These are phyloP conservation scores for Balanococcus diminutus DNA, from an alignment of 2,888 invertebrate species.

Conservation along the genomic window DNA sequence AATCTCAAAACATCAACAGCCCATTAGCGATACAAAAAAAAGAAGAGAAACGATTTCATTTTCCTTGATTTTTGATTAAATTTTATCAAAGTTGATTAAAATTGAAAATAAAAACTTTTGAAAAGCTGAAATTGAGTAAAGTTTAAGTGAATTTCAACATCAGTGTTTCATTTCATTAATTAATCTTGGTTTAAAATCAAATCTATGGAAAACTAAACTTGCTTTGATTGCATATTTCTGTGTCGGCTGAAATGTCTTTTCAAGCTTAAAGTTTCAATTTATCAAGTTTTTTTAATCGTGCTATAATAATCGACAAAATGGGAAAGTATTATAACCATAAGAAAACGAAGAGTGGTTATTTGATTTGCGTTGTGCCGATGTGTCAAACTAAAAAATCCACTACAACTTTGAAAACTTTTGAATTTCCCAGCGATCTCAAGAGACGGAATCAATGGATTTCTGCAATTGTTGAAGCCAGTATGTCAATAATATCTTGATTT, in stretches of 20 bases:
- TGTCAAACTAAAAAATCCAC: conserved; percentile 47
- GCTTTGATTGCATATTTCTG: neutral
- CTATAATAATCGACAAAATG: neutral
- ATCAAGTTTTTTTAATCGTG: neutral
- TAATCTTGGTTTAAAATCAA: neutral
- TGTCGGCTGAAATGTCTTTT: neutral
- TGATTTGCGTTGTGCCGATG: conserved; percentile 41
- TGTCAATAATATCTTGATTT: neutral
- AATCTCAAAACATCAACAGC: neutral
- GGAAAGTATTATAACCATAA: neutral
- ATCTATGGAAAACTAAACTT: neutral
- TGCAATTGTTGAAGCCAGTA: conserved; percentile 44
- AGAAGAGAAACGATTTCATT: neutral
- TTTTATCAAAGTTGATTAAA: neutral
- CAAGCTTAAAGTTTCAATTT: neutral
- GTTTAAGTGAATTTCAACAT: neutral
- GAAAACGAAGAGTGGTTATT: conserved; percentile 49
- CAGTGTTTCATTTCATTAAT: neutral
- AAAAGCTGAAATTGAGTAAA: neutral
- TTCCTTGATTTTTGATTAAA: neutral
- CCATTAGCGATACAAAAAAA: neutral
- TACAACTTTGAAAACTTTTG: conserved; percentile 49
- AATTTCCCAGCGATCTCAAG: conserved; percentile 45
- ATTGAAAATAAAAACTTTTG: neutral
- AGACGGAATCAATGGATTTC: conserved; percentile 43